Evolutionary conservation across 2,888 invertebrate species (phyloP).

Genomic region (Celastrina argiolus): DNA sequence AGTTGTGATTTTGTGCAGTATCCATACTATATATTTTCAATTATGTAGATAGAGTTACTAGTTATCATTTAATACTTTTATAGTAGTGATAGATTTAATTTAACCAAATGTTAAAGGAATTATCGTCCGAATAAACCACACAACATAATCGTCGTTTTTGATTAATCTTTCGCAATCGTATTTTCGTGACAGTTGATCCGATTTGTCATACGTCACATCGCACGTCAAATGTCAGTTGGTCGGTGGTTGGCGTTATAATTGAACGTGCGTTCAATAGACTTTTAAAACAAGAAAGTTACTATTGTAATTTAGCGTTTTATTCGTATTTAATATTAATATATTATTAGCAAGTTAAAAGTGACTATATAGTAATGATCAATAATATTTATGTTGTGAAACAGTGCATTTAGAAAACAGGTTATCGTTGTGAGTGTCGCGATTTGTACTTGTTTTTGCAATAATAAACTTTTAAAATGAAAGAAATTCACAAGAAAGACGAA

Average conservation of each 20-base stretch:
- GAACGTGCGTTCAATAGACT: slow-evolving; percentile 56
- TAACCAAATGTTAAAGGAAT: not conserved
- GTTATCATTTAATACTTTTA: too few species aligned
- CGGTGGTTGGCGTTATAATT: slow-evolving; percentile 54
- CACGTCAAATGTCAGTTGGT: slow-evolving; percentile 55
- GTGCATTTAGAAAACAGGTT: slow-evolving; percentile 27
- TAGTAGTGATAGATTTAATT: not conserved
- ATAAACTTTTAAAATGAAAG: slow-evolving; percentile 57
- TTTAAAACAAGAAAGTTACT: slow-evolving; percentile 26
- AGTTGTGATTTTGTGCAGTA: too few species aligned
- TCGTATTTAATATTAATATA: not conserved
- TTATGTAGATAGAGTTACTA: too few species aligned
- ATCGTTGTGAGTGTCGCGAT: slow-evolving; percentile 33
- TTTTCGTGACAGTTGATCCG: not conserved
- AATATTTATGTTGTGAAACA: not conserved
- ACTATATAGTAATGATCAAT: slow-evolving; percentile 39
- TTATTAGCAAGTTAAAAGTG: slow-evolving; percentile 34
- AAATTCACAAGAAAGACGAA: slow-evolving; percentile 57
- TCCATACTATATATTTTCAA: too few species aligned
- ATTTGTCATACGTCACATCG: slow-evolving; percentile 16
- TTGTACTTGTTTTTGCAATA: slow-evolving; percentile 52
- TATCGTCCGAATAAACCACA: not conserved
- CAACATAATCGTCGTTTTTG: not conserved
- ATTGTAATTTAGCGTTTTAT: not conserved
- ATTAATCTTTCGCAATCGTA: slow-evolving; percentile 6